These are phyloP conservation scores for Dascillus cervinus DNA, from an alignment of 2,888 invertebrate species.

Conservation along the genomic window DNA sequence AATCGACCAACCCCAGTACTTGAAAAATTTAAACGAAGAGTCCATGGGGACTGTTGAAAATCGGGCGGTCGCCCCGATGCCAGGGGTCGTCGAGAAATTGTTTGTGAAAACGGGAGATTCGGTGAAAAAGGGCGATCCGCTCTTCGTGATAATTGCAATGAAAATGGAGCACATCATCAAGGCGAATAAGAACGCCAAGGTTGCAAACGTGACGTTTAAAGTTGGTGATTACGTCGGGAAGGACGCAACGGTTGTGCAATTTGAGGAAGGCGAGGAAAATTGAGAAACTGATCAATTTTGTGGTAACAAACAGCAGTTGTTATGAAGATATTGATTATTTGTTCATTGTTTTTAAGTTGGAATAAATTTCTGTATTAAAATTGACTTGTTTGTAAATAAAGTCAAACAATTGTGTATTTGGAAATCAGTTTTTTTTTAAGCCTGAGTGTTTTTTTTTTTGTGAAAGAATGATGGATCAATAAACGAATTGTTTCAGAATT, in stretches of 20 bases:
- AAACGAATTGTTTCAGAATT: no score
- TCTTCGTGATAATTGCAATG: slow-evolving; percentile 96
- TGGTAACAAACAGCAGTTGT: no score
- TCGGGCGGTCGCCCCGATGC: slow-evolving; percentile 82
- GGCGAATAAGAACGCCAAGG: slow-evolving; percentile 68
- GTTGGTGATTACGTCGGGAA: slow-evolving; percentile 81
- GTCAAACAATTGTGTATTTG: no score
- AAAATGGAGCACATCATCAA: slow-evolving; percentile 98
- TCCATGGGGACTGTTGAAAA: slow-evolving; percentile 41
- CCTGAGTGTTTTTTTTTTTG: no score
- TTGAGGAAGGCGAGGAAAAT: slow-evolving; percentile 43
- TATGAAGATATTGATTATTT: no score
- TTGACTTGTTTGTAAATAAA: no score
- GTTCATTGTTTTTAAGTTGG: no score
- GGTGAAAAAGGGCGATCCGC: slow-evolving; percentile 80
- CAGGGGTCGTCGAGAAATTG: slow-evolving; percentile 89
- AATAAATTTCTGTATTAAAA: no score
- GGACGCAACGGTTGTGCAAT: slow-evolving; percentile 54
- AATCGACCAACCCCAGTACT: slow-evolving; percentile 54
- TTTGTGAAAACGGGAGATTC: slow-evolving; percentile 72
- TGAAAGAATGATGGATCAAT: no score
- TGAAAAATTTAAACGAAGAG: slow-evolving; percentile 38
- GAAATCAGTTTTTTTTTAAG: no score
- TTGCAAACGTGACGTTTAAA: slow-evolving; percentile 63
- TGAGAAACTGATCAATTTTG: no score